Conservation (phyloP, 2,888 invertebrate species). For the Psylliodes chrysocephalus region DNA sequence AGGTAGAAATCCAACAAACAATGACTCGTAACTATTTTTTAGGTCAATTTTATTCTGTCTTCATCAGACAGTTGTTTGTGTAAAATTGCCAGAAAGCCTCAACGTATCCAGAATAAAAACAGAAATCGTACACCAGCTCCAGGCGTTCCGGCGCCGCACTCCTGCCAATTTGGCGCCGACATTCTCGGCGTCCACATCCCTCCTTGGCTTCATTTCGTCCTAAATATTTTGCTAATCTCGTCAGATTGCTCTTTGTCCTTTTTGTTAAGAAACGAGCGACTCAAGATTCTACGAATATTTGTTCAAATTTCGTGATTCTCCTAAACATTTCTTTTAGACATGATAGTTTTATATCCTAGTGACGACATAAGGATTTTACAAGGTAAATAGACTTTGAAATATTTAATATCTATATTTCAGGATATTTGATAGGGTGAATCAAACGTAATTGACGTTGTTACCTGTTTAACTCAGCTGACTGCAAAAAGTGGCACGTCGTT, state of each 20-base stretch:
- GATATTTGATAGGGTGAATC: too few species aligned
- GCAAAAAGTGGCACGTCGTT: too few species aligned
- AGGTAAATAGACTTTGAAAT: conserved; percentile 6
- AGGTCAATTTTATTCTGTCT: neutral
- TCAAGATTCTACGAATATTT: too few species aligned
- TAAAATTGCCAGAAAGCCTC: neutral
- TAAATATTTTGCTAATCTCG: neutral
- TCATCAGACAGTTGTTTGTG: neutral
- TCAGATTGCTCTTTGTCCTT: too few species aligned
- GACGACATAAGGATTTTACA: neutral
- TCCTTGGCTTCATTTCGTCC: neutral
- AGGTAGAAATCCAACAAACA: neutral
- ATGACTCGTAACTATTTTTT: neutral
- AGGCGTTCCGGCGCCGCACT: conserved; percentile 27
- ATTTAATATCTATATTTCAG: too few species aligned
- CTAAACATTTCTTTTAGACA: neutral
- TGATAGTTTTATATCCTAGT: neutral
- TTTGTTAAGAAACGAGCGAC: too few species aligned
- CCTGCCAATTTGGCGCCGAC: conserved; percentile 30
- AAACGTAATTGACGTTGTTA: too few species aligned
- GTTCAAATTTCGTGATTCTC: too few species aligned
- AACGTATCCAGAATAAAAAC: neutral
- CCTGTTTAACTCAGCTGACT: too few species aligned
- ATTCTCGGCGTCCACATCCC: conserved; percentile 1
- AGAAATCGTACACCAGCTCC: neutral